Percentiles rank a stretch among this genome's conserved stretches.
Evolutionary conservation across 2,113 vertebrate genomes (phyloP).

Genomic region (Microtus oregoni): DNA sequence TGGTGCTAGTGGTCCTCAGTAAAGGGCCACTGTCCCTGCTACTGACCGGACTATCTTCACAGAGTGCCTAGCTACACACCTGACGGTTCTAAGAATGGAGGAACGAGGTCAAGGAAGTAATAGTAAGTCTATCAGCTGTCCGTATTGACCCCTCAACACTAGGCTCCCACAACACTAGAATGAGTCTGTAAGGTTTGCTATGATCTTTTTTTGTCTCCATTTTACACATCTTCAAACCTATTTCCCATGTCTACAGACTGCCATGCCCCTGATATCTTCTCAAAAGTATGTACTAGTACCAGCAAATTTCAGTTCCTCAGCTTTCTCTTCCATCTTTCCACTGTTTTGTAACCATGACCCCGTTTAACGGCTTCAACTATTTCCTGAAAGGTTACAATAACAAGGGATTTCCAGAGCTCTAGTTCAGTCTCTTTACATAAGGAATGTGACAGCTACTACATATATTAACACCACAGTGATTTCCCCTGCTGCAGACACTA

Average conservation of each 20-base stretch:
- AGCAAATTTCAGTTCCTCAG: neutral
- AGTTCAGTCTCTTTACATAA: neutral
- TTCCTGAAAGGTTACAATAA: neutral
- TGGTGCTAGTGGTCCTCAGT: neutral
- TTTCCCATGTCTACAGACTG: neutral
- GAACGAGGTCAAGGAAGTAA: neutral
- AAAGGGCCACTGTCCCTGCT: neutral
- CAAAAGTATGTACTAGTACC: neutral
- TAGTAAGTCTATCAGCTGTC: neutral
- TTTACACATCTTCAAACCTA: neutral
- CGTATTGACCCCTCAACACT: neutral
- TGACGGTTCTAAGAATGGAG: neutral
- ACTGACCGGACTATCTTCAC: neutral
- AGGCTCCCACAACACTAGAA: neutral
- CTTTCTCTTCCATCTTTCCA: neutral
- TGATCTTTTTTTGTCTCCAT: neutral
- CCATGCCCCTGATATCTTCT: neutral
- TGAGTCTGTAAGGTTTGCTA: neutral
- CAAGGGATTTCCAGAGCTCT: conserved; percentile 2
- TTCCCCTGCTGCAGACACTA: neutral
- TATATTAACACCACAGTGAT: neutral
- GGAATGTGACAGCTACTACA: neutral
- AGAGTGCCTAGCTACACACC: neutral
- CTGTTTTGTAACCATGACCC: neutral
- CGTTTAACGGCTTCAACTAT: neutral